Evolutionary conservation across 2,797 vertebrate genomes (phyloP).

Genomic region (Syndactyla subalaris): DNA sequence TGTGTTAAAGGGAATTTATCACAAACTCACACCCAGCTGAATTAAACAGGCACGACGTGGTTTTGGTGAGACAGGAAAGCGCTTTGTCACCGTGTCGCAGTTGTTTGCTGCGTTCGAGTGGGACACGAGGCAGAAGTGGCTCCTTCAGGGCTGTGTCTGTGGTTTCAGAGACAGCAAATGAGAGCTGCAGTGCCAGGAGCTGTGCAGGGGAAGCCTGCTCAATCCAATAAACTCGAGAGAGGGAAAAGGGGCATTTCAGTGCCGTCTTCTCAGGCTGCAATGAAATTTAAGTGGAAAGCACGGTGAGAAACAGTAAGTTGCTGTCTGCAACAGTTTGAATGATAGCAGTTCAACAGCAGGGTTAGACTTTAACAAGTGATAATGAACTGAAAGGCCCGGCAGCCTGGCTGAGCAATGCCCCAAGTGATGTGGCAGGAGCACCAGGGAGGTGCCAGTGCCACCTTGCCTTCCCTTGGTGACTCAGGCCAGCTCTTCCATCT

Average conservation of each 20-base stretch:
- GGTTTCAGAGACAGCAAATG: background rate
- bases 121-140: fast-evolving
- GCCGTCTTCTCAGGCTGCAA: background rate
- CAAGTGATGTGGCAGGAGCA: background rate
- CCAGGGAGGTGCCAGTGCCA: background rate
- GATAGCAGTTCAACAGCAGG: background rate
- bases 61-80: background rate
- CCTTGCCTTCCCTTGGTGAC: background rate
- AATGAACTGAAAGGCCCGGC: background rate
- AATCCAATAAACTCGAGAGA: background rate
- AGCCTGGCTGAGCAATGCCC: background rate
- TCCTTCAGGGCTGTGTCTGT: background rate
- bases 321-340: background rate
- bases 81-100: background rate
- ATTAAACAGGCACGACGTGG: background rate
- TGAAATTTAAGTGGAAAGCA: background rate
- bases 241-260: background rate
- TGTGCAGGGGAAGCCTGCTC: background rate
- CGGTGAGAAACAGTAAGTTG: background rate
- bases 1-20: background rate
- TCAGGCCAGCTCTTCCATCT: background rate
- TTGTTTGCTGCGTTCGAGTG: background rate
- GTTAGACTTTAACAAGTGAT: background rate
- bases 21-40: background rate
- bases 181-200: background rate